phyloP scores from a whole-genome alignment of 1,140 invertebrate genomes.

The Ips typographus region DNA sequence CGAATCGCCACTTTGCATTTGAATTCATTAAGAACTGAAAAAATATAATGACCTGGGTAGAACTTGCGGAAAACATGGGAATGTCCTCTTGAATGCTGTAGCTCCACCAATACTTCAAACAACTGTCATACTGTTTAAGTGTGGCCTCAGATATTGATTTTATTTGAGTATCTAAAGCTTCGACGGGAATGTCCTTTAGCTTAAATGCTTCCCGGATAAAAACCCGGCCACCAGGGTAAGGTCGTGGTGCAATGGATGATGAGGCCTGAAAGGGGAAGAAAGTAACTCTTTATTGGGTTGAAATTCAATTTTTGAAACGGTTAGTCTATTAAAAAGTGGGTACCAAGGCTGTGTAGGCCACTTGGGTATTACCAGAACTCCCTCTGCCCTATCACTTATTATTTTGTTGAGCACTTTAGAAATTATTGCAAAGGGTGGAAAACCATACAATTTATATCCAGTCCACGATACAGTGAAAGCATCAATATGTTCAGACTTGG shows the following conservation, averaged over 20 bases:
- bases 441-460: background rate
- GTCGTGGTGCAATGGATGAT: background rate
- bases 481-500: background rate
- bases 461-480: background rate
- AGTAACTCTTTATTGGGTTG: background rate
- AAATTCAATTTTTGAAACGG: background rate
- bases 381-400: background rate
- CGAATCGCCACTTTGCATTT: background rate
- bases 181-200: background rate
- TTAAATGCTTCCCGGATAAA: background rate
- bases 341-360: background rate
- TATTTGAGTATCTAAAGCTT: background rate
- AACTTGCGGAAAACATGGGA: background rate
- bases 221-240: slow-evolving; percentile 6
- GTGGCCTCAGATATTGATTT: background rate
- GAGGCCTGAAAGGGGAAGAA: background rate
- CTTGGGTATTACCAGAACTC: background rate
- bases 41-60: background rate
- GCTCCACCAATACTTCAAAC: background rate
- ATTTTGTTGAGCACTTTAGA: background rate
- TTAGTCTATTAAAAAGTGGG: background rate
- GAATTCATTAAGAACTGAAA: background rate
- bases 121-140: background rate
- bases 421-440: background rate
- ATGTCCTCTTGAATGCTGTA: background rate